phyloP scores from a whole-genome alignment of 2,888 invertebrate species.

The Eupithecia subfuscata region DNA sequence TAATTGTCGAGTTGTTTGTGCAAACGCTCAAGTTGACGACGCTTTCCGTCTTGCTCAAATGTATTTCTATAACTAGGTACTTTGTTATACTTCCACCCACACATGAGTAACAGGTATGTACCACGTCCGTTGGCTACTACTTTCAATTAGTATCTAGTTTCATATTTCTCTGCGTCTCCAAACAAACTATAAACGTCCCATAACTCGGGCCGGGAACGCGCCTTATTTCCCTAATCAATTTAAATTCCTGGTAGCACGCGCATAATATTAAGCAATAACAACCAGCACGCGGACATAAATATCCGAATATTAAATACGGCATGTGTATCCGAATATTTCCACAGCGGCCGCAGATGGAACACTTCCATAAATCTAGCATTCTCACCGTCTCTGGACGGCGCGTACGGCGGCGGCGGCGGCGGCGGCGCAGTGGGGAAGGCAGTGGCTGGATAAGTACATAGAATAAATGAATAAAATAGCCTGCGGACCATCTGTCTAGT shows the following conservation, averaged over 20 bases:
- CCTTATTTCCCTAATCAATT: slow-evolving; percentile 34
- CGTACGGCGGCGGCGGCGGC: too few relatives aligned
- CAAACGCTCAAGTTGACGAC: not conserved
- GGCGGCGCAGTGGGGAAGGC: not conserved
- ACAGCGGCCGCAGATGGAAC: slow-evolving; percentile 35
- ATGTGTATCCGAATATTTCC: slow-evolving; percentile 32
- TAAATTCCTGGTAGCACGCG: slow-evolving; percentile 35
- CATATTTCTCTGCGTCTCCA: slow-evolving; percentile 3
- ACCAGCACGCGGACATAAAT: slow-evolving; percentile 24
- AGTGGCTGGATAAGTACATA: not conserved
- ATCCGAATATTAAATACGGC: slow-evolving; percentile 27
- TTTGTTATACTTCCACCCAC: not conserved
- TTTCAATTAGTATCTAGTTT: slow-evolving; percentile 4
- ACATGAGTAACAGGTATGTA: not conserved
- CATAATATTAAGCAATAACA: slow-evolving; percentile 34
- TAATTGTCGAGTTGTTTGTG: not conserved
- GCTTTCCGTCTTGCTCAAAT: not conserved
- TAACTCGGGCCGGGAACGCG: slow-evolving; percentile 20
- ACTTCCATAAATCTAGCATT: slow-evolving; percentile 40
- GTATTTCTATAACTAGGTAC: not conserved
- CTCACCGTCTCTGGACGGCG: not conserved
- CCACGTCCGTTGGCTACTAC: too few relatives aligned
- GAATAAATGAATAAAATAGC: not conserved
- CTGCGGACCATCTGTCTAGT: not conserved
- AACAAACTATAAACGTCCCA: slow-evolving; percentile 24